Percentiles rank a stretch among this genome's conserved stretches.
phyloP scores from a whole-genome alignment of 2,113 vertebrate genomes.

The Semnornis frantzii region DNA sequence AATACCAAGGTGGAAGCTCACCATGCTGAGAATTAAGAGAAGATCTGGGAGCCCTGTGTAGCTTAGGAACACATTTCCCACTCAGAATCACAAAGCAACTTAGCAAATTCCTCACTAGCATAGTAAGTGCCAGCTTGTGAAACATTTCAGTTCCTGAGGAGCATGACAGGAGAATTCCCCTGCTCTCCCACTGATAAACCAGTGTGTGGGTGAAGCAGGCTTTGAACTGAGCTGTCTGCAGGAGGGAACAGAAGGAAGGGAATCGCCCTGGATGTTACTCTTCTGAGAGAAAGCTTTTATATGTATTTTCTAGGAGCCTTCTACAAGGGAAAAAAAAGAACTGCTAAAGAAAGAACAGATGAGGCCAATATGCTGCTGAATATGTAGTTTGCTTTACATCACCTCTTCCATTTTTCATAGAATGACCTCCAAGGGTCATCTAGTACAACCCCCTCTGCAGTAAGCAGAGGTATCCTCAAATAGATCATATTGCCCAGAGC shows the following conservation, averaged over 20 bases:
- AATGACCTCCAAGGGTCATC: too few relatives aligned
- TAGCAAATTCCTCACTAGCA: neutral
- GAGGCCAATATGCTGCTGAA: neutral
- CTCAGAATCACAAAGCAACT: neutral
- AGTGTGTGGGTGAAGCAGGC: neutral
- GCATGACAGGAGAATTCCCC: neutral
- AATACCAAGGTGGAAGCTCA: neutral
- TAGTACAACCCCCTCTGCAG: too few relatives aligned
- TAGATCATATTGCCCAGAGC: too few relatives aligned
- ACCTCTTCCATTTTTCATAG: neutral
- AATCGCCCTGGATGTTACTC: accelerated
- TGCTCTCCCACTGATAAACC: neutral
- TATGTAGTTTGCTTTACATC: neutral
- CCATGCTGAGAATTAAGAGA: neutral
- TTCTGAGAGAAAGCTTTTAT: neutral
- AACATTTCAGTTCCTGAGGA: neutral
- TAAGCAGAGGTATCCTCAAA: too few relatives aligned
- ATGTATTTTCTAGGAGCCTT: neutral
- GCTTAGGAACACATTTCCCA: neutral
- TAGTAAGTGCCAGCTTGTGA: neutral
- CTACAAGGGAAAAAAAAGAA: neutral
- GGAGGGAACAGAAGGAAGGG: neutral
- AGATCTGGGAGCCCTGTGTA: accelerated
- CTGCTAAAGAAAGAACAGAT: neutral
- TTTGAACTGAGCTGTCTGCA: neutral